These are phyloP conservation scores for Cyrtodaria siliqua DNA, from an alignment of 2,888 invertebrate species.

Conservation along the genomic window DNA sequence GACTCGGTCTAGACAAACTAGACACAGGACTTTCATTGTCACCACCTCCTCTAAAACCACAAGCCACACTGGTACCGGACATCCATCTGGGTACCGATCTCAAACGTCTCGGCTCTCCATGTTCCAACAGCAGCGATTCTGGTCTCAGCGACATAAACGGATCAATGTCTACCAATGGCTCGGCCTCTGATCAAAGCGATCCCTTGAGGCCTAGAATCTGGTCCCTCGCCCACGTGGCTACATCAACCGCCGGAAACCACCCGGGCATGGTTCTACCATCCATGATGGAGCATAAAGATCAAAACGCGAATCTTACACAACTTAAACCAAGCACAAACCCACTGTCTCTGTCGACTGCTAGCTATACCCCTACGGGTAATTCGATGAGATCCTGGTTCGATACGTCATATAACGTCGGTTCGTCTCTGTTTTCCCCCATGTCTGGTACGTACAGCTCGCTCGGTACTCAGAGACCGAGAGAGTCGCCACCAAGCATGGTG, in stretches of 20 bases:
- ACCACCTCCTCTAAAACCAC: constrained; percentile 57
- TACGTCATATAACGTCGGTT: constrained; percentile 53
- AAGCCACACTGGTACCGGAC: constrained; percentile 54
- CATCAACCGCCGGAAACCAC: constrained; percentile 73
- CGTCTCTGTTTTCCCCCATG: constrained; percentile 59
- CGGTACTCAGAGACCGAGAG: constrained; percentile 59
- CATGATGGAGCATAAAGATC: constrained; percentile 63
- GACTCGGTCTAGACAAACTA: constrained; percentile 50
- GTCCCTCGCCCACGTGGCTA: constrained; percentile 84
- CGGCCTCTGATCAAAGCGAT: constrained; percentile 60
- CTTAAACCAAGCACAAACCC: constrained; percentile 60
- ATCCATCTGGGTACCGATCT: constrained; percentile 59
- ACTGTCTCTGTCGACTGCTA: constrained; percentile 60
- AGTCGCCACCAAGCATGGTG: constrained; percentile 58
- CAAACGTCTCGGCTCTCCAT: constrained; percentile 78
- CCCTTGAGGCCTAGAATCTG: constrained; percentile 81
- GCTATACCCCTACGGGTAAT: constrained; percentile 57
- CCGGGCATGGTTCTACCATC: constrained; percentile 29
- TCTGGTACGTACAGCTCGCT: constrained; percentile 49
- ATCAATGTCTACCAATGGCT: constrained; percentile 70
- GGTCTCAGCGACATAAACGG: constrained; percentile 80
- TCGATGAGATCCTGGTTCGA: constrained; percentile 62
- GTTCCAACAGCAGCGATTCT: constrained; percentile 82
- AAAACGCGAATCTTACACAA: constrained; percentile 63
- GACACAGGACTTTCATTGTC: constrained; percentile 52